Evolutionary conservation across 2,888 invertebrate genomes (phyloP).

Genomic region (Abscondita cerata): DNA sequence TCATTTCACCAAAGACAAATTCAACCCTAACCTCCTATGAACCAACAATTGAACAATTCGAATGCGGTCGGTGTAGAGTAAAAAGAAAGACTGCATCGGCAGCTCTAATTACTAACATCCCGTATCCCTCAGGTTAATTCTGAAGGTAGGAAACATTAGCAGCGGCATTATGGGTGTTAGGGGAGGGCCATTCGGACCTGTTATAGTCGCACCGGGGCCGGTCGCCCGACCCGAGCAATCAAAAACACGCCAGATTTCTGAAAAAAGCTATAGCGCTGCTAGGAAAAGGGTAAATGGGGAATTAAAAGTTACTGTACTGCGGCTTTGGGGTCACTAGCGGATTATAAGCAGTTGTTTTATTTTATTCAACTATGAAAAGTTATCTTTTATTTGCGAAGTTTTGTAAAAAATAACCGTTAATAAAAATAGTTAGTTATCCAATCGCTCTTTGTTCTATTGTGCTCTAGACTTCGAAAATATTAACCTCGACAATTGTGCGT

Average conservation of each 20-base stretch:
- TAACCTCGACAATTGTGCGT: conserved; percentile 19
- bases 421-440: not conserved
- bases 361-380: conserved; percentile 33
- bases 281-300: conserved; percentile 52
- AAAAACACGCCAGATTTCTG: conserved; percentile 54
- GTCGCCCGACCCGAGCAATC: conserved; percentile 71
- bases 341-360: conserved; percentile 33
- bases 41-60: conserved; percentile 44
- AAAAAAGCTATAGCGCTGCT: conserved; percentile 51
- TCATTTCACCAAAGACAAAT: conserved; percentile 46
- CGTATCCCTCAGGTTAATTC: conserved; percentile 57
- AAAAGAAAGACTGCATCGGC: conserved; percentile 47
- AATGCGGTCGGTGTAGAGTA: conserved; percentile 38
- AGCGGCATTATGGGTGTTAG: conserved; percentile 73
- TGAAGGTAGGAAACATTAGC: conserved; percentile 64
- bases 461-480: conserved; percentile 13
- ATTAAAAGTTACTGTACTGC: conserved; percentile 51
- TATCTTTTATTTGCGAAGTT: conserved; percentile 20
- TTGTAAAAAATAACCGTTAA: conserved; percentile 6
- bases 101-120: conserved; percentile 70
- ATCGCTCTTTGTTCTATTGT: too few relatives aligned
- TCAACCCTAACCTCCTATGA: conserved; percentile 36
- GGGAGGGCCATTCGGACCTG: conserved; percentile 73
- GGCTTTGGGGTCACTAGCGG: conserved; percentile 37
- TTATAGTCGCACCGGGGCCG: conserved; percentile 68